phyloP scores from a whole-genome alignment of 2,797 vertebrate genomes.

The Benthosema pterotum region DNA sequence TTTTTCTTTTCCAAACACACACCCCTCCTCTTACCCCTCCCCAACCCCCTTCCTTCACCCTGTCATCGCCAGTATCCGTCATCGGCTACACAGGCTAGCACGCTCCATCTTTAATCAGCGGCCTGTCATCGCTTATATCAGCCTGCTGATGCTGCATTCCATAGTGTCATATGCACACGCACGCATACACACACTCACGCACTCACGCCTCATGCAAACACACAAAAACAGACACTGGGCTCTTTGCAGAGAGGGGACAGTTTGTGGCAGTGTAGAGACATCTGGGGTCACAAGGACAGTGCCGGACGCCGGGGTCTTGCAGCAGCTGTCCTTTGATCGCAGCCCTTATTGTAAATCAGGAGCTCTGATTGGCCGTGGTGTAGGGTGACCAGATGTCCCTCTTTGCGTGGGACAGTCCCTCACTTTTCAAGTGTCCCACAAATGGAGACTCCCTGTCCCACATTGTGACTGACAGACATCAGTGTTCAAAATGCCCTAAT shows the following conservation, averaged over 20 bases:
- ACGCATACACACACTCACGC: constrained; percentile 18
- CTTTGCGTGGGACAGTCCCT: no score
- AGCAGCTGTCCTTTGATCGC: constrained; percentile 43
- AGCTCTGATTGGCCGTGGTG: constrained; percentile 15
- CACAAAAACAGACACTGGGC: no score
- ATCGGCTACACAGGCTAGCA: constrained; percentile 62
- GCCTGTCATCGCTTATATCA: constrained; percentile 76
- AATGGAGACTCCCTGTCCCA: no score
- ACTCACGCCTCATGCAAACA: neutral
- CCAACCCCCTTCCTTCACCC: constrained; percentile 29
- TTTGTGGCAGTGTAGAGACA: constrained; percentile 24
- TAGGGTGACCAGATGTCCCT: no score
- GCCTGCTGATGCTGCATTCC: constrained; percentile 65
- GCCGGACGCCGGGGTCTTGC: constrained; percentile 25
- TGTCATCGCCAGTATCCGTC: constrained; percentile 74
- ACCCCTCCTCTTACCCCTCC: constrained; percentile 8
- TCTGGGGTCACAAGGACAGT: constrained; percentile 40
- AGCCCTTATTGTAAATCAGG: constrained; percentile 32
- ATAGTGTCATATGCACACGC: constrained; percentile 34
- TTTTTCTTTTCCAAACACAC: constrained; percentile 42
- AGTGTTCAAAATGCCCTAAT: no score
- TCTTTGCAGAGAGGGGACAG: constrained; percentile 31
- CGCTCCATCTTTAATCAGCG: constrained; percentile 77
- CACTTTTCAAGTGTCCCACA: no score
- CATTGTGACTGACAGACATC: no score